phyloP scores from a whole-genome alignment of 1,140 invertebrate genomes.

The Megathymus violae region DNA sequence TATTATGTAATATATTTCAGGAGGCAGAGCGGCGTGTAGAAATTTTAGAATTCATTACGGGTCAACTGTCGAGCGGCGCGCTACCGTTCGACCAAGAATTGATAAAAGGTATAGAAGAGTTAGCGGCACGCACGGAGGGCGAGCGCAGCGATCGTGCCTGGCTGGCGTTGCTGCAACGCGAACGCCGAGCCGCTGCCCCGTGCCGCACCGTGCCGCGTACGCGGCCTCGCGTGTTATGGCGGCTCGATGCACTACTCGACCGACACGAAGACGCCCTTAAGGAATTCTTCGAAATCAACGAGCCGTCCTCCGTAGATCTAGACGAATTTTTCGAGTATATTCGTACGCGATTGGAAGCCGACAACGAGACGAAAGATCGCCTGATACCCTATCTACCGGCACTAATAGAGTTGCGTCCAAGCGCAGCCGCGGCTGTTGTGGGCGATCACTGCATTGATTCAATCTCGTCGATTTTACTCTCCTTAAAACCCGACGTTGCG shows the following conservation, averaged over 20 bases:
- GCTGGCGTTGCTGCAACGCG: conserved; percentile 47
- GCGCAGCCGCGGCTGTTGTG: conserved; percentile 59
- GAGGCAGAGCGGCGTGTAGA: conserved; percentile 55
- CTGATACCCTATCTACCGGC: conserved; percentile 48
- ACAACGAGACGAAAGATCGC: conserved; percentile 42
- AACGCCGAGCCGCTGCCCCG: conserved; percentile 39
- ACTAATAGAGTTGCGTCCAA: conserved; percentile 58
- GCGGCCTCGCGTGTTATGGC: conserved; percentile 62
- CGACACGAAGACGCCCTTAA: conserved; percentile 54
- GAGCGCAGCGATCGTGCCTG: conserved; percentile 64
- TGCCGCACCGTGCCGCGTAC: conserved; percentile 37
- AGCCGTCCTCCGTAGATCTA: conserved; percentile 57
- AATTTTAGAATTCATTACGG: conserved; percentile 66
- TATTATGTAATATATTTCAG: too few relatives aligned
- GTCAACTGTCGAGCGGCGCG: conserved; percentile 58
- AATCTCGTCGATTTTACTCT: conserved; percentile 44
- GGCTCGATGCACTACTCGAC: conserved; percentile 49
- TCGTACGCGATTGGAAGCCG: conserved; percentile 51
- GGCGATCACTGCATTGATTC: conserved; percentile 52
- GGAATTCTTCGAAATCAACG: conserved; percentile 66
- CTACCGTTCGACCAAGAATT: conserved; percentile 64
- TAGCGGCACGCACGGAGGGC: conserved; percentile 41
- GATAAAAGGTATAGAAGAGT: conserved; percentile 46
- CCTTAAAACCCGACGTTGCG: conserved; percentile 41
- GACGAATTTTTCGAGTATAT: conserved; percentile 78